Conservation (phyloP, 2,113 vertebrate species). For the Tretioscincus oriximinensis region DNA sequence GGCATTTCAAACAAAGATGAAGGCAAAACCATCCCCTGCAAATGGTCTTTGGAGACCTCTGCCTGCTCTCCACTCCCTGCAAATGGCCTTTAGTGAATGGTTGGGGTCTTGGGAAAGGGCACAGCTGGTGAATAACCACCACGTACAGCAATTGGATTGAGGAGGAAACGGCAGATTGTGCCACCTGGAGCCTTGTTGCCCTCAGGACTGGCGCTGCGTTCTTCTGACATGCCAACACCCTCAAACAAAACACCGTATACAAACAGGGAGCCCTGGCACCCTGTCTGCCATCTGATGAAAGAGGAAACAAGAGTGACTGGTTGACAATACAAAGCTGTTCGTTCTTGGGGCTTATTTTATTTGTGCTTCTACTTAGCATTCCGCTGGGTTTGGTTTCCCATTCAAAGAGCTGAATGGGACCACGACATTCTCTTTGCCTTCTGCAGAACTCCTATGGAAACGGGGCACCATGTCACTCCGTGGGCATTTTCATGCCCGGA, state of each 20-base stretch:
- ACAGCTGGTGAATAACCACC: neutral
- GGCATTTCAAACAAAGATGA: neutral
- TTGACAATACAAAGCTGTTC: constrained; percentile 26
- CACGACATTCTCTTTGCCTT: fast-evolving
- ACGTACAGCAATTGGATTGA: neutral
- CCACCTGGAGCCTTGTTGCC: too few species aligned
- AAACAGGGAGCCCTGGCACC: neutral
- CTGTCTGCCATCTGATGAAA: neutral
- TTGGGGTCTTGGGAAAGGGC: neutral
- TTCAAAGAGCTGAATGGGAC: neutral
- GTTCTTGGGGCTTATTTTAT: constrained; percentile 15
- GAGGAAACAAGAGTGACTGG: too few species aligned
- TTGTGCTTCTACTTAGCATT: constrained; percentile 44
- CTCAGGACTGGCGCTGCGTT: too few species aligned
- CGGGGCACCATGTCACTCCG: neutral
- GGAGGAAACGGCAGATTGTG: neutral
- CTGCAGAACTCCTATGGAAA: fast-evolving
- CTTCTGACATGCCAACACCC: too few species aligned
- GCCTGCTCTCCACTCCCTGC: neutral
- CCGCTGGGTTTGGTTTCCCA: neutral
- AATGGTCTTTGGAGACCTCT: neutral
- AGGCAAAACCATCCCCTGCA: neutral
- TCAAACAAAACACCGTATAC: neutral
- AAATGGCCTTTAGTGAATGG: neutral
- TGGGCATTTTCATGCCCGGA: constrained; percentile 19